A percentile compares a stretch with the other conserved stretches of the same genome.
Conservation (phyloP, 2,888 invertebrate genomes). For the Globia sparganii region DNA sequence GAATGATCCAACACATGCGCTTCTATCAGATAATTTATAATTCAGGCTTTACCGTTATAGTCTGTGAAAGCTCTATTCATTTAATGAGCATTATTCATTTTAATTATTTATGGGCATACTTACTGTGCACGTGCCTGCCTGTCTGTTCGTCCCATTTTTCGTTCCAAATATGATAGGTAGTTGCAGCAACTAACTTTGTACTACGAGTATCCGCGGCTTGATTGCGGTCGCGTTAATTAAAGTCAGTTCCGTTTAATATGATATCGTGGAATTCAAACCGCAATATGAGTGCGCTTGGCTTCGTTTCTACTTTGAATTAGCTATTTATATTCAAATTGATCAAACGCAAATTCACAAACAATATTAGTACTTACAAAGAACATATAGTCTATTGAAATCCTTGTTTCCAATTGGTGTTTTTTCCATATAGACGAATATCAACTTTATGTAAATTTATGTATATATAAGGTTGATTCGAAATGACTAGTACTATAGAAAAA, state of each 20-base stretch:
- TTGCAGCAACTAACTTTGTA: conserved; percentile 12
- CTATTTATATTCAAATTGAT: not conserved
- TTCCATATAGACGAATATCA: not conserved
- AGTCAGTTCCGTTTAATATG: conserved; percentile 36
- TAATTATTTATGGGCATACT: not conserved
- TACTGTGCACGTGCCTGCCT: not conserved
- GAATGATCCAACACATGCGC: not conserved
- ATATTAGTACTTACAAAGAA: not conserved
- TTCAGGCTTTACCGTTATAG: not conserved
- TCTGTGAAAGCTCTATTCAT: not conserved
- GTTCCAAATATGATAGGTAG: conserved; percentile 35
- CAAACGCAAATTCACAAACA: too few relatives aligned
- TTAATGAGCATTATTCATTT: not conserved
- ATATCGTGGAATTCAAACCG: conserved; percentile 32
- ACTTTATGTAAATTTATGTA: too few relatives aligned
- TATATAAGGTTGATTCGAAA: too few relatives aligned
- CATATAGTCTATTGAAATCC: not conserved
- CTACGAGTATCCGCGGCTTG: conserved; percentile 23
- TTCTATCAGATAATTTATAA: not conserved
- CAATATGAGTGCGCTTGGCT: conserved; percentile 5
- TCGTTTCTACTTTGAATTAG: not conserved
- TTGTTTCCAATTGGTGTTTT: not conserved
- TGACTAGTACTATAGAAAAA: too few relatives aligned
- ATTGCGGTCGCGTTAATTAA: conserved; percentile 49
- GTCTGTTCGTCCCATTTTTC: conserved; percentile 10